phyloP scores from a whole-genome alignment of 2,888 invertebrate genomes.

The Choreutis nemorana region DNA sequence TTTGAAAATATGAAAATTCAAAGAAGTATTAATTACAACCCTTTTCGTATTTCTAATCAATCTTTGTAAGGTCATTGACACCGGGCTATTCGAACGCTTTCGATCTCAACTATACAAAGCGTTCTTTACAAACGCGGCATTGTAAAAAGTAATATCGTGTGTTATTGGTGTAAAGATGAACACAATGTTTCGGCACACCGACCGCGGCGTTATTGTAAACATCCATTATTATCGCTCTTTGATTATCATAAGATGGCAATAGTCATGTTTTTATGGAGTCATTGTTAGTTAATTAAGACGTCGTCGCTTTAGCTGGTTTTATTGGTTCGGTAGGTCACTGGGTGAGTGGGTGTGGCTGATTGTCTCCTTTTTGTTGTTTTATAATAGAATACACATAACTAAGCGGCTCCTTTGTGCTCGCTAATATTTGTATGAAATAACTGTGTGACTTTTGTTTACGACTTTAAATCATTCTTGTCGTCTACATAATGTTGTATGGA shows the following conservation, averaged over 20 bases:
- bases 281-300: slow-evolving; percentile 47
- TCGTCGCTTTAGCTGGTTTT: slow-evolving; percentile 30
- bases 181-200: slow-evolving; percentile 29
- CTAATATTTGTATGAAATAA: too few species aligned
- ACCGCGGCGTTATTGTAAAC: slow-evolving; percentile 27
- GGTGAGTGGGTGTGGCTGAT: slow-evolving; percentile 36
- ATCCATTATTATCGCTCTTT: slow-evolving; percentile 33
- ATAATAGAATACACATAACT: too few species aligned
- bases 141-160: slow-evolving; percentile 39
- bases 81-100: slow-evolving; percentile 34
- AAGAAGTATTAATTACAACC: not conserved
- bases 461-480: too few species aligned
- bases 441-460: too few species aligned
- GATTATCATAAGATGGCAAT: slow-evolving; percentile 35
- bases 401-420: too few species aligned
- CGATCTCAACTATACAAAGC: slow-evolving; percentile 27
- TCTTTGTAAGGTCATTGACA: slow-evolving; percentile 34
- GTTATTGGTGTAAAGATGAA: slow-evolving; percentile 34
- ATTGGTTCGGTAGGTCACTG: slow-evolving; percentile 40
- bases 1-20: too few species aligned
- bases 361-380: slow-evolving; percentile 17
- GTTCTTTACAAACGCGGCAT: slow-evolving; percentile 39
- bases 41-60: slow-evolving; percentile 4
- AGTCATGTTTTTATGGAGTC: slow-evolving; percentile 35
- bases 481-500: too few species aligned